These are phyloP conservation scores for Carcharodon carcharias DNA, from an alignment of 2,797 vertebrate genomes.

Conservation along the genomic window DNA sequence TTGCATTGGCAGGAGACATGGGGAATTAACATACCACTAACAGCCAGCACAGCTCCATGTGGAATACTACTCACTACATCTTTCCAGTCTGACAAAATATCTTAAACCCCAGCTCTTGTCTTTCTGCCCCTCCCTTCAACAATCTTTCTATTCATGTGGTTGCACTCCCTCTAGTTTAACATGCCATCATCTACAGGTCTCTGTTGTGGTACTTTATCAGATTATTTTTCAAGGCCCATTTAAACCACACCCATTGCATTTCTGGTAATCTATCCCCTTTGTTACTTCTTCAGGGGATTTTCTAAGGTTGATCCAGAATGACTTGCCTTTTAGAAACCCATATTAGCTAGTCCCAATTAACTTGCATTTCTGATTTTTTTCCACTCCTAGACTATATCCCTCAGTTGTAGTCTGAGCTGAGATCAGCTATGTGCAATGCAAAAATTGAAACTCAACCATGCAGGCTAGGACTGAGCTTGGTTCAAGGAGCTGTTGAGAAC, in stretches of 20 bases:
- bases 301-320: neutral
- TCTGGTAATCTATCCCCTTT: neutral
- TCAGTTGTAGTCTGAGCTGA: neutral
- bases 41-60: neutral
- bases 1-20: too few relatives aligned
- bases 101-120: neutral
- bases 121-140: neutral
- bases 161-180: neutral
- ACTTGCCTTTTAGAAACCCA: neutral
- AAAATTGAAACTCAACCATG: neutral
- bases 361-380: neutral
- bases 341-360: neutral
- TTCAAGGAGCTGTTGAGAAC: neutral
- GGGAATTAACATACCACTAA: too few relatives aligned
- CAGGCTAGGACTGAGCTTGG: neutral
- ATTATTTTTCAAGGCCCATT: neutral
- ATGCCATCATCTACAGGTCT: neutral
- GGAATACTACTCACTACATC: neutral
- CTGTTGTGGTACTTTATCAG: neutral
- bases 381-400: neutral
- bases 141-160: neutral
- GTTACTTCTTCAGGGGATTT: neutral
- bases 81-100: neutral
- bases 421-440: neutral
- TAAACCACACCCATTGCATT: neutral